These are phyloP conservation scores for Agrilus planipennis DNA, from an alignment of 1,140 invertebrate species.

Conservation along the genomic window DNA sequence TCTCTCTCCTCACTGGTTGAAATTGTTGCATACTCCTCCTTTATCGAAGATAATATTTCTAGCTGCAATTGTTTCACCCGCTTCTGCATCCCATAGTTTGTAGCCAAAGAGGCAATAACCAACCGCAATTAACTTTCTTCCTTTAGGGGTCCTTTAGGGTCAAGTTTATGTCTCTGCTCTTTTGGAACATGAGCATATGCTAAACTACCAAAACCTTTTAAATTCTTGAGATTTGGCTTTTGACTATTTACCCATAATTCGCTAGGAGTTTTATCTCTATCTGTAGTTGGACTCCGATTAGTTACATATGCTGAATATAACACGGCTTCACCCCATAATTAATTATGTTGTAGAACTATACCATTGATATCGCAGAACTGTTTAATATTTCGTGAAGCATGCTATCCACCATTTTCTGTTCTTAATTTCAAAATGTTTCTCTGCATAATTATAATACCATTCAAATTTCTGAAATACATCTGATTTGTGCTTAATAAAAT, in stretches of 20 bases:
- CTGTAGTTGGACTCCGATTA: constrained; percentile 24
- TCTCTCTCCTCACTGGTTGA: not conserved
- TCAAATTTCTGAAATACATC: constrained; percentile 22
- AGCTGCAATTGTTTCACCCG: not conserved
- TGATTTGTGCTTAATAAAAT: constrained; percentile 22
- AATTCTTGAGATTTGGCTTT: constrained; percentile 12
- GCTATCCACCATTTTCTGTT: constrained; percentile 30
- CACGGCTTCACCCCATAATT: constrained; percentile 27
- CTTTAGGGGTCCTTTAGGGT: constrained; percentile 7
- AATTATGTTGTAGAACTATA: no score
- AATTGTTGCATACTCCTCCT: not conserved
- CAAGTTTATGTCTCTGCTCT: constrained; percentile 14
- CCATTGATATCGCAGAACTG: constrained; percentile 12
- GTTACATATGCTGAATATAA: constrained; percentile 28
- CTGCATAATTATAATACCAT: constrained; percentile 19
- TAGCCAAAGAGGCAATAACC: constrained; percentile 1
- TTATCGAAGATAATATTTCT: constrained; percentile 2
- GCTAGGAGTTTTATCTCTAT: constrained; percentile 8
- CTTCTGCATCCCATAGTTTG: not conserved
- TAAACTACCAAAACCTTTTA: constrained; percentile 26
- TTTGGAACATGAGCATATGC: constrained; percentile 20
- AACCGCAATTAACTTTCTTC: not conserved
- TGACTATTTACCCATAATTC: constrained; percentile 14
- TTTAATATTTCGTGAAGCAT: constrained; percentile 24
- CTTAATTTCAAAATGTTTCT: constrained; percentile 25